phyloP scores from a whole-genome alignment of 2,797 vertebrate genomes.

The Hippopotamyrus pictus region DNA sequence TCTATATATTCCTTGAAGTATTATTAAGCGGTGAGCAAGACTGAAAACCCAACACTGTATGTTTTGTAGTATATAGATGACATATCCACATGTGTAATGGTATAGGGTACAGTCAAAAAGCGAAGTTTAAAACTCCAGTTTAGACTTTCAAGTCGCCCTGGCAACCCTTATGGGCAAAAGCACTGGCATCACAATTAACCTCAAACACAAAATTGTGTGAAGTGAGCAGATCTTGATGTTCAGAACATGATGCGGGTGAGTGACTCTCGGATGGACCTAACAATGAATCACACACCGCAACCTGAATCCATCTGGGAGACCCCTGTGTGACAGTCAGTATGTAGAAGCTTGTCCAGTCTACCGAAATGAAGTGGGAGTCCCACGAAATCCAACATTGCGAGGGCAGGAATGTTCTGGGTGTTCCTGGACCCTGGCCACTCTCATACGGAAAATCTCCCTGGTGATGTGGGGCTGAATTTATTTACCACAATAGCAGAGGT shows the following conservation, averaged over 20 bases:
- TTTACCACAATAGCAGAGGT: background rate
- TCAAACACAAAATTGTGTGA: background rate
- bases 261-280: background rate
- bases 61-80: background rate
- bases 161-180: background rate
- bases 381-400: background rate
- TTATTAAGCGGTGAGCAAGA: background rate
- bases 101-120: background rate
- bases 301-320: background rate
- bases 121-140: background rate
- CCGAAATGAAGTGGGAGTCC: background rate
- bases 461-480: background rate
- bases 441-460: background rate
- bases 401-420: background rate
- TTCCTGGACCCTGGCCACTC: background rate
- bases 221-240: background rate
- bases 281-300: background rate
- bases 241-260: background rate
- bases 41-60: background rate
- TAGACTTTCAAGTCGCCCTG: background rate
- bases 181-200: background rate
- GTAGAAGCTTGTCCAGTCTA: background rate
- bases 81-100: background rate
- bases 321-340: background rate
- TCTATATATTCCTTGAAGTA: background rate